Base-by-base conservation (phyloP, 2,797 vertebrate species). In the Rhabdomys pumilio region DNA sequence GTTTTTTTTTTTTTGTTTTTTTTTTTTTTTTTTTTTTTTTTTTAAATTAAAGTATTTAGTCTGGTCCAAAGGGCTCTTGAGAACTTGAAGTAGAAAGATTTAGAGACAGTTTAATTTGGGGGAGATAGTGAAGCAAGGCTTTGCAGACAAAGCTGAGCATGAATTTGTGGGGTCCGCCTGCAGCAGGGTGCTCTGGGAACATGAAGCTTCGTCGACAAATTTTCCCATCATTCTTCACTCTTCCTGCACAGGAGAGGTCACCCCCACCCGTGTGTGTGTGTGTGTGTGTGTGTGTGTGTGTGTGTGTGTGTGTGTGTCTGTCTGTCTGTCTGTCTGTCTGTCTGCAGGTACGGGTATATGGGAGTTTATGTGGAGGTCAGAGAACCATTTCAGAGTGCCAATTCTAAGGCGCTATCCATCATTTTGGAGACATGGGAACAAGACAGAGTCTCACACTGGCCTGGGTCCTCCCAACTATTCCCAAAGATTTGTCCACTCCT, bases 21-120 rank as follows among this genome's bases (percentile, higher is more conserved):
- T 94, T 96, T 69, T 29, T 89, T 92, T 95, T 96, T 94, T 96
- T 69, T 67, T 24, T 38, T 38, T 38, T 38, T 38, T 38, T 38
- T 94, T 96, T 69, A 63, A 20, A 2, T 44, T 50, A 29, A 55
- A 22, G 47, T 44, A 41, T 57, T 90, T 63, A 73, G 67, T 59
- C 20, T 15, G 14, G 75, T 15, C 17, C n/a, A 61, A 61, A 90
- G 59, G 13, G 7, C 92, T 92, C 89, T 91, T 61, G 44, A 47
- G 55, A 57, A 14, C 73, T 65, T 10, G 14, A 69, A 63, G 38
- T 0, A 59, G 0, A n/a, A 81, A 73, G 72, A 73, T 31, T 59
- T 41, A 34, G 85, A 88, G 80, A 13, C n/a, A 55, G 34, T 2
- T 55, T 14, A 38, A 34, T 47, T 38, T 59, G 2, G 31, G 57